Percentiles rank a stretch among this genome's conserved stretches.
Evolutionary conservation across 1,140 invertebrate genomes (phyloP).

Genomic region (Sycophila sp.): DNA sequence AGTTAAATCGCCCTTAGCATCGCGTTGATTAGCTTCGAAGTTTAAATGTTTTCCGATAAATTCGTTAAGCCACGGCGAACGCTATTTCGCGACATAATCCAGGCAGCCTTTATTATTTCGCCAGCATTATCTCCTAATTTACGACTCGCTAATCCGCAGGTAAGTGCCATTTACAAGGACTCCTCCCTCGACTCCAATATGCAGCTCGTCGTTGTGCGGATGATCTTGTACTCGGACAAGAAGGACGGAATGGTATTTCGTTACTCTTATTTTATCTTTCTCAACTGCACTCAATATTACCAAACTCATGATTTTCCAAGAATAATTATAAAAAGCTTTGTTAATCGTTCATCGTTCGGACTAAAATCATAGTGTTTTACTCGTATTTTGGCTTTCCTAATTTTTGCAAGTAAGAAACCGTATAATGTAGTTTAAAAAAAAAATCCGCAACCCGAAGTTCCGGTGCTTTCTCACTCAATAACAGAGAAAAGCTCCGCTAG

Average conservation of each 20-base stretch:
- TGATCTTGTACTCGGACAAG: constrained; percentile 72
- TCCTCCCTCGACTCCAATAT: constrained; percentile 75
- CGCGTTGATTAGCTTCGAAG: background rate
- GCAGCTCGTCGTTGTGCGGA: constrained; percentile 72
- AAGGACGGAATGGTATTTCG: constrained; percentile 69
- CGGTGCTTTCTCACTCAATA: no score
- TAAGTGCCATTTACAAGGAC: constrained; percentile 78
- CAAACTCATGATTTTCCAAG: no score
- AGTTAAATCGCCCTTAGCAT: constrained; percentile 1
- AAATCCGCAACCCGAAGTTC: no score
- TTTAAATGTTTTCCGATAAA: background rate
- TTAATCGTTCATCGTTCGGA: no score
- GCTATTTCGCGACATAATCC: background rate
- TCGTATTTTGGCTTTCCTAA: no score
- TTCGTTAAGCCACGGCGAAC: background rate
- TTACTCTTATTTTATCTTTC: no score
- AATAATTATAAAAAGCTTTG: no score
- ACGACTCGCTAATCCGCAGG: constrained; percentile 59
- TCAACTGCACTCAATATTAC: background rate
- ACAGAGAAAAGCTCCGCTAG: no score
- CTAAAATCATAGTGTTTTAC: no score
- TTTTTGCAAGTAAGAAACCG: no score
- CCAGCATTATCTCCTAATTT: background rate
- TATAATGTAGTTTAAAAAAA: no score
- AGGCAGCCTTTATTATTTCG: background rate